A percentile compares a stretch with the other conserved stretches of the same genome.
Conservation (phyloP, 2,888 invertebrate species). For the Cantharis nigra region DNA sequence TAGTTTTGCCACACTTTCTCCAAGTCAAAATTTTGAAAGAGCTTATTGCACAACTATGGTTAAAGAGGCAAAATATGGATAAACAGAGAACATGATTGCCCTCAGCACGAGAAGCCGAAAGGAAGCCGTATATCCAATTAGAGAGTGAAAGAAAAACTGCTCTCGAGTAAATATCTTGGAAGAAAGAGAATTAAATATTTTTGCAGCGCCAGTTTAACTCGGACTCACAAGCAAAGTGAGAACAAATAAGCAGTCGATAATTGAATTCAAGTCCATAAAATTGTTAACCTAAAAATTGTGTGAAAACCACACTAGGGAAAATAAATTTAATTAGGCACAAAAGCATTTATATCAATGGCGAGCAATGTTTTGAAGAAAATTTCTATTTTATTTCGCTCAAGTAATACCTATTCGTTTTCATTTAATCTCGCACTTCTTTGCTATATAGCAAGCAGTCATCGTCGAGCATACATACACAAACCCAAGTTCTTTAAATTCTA, state of each 20-base stretch:
- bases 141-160: background rate
- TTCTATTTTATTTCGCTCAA: background rate
- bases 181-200: background rate
- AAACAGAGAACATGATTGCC: background rate
- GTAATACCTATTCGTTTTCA: background rate
- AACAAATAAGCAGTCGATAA: background rate
- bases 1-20: background rate
- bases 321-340: background rate
- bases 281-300: background rate
- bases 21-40: background rate
- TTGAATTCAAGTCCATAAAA: background rate
- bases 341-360: background rate
- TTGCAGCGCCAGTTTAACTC: background rate
- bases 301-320: background rate
- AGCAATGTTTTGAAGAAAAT: background rate
- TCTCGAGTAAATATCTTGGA: background rate
- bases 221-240: background rate
- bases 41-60: background rate
- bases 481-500: constrained; percentile 42
- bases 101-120: background rate
- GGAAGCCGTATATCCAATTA: background rate
- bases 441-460: background rate
- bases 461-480: constrained; percentile 14
- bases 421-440: background rate
- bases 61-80: background rate